Base-by-base conservation (phyloP, 2,797 vertebrate species). In the Pantherophis vulpinus region DNA sequence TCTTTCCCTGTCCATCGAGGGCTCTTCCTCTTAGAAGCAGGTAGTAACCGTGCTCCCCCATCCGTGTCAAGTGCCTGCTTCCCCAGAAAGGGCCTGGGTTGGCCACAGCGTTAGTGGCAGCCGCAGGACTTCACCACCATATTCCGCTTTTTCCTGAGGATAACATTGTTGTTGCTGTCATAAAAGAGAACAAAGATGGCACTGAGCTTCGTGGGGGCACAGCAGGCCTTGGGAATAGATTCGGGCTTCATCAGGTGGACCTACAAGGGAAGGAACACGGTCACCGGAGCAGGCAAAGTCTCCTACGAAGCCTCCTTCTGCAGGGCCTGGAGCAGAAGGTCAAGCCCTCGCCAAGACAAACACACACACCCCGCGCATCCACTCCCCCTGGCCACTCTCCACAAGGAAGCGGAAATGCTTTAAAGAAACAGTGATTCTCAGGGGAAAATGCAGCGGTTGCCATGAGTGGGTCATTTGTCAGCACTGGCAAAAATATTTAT, bases 81-180 rank as follows among this genome's bases (percentile, higher is more conserved):
- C 0, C 4, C 20, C 37, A 47, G 74, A 83, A 47, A 83, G 74
- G 9, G 9, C 20, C 74, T 23, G 37, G 8, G 37, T 23, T 9
- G 3, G 18, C 83, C 16, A 3, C n/a, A 47, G 4, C 1, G 0
- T 98, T 98, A 99, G 97, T 99, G 98, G 95, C 99, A 99, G 47
- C 99, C 99, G 0, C 99, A 99, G 1, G 98, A 98, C 96, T 99
- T 99, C 37, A 99, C 99, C 97, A 99, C 99, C 99, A 99, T 99
- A 97, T 99, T 99, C 4, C 99, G 98, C 61, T 99, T 99, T 92
- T 99, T 99, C 94, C 99, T 99, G 58, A 99, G 98, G 97, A 99
- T 99, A 90, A 99, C 99, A 2, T 99, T 99, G 98, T 99, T 99
- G 98, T 99, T 99, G 98, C 98, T 99, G 94, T 99, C 99, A 0